Conservation (phyloP, 2,888 invertebrate genomes). For the Seladonia tumulorum region DNA sequence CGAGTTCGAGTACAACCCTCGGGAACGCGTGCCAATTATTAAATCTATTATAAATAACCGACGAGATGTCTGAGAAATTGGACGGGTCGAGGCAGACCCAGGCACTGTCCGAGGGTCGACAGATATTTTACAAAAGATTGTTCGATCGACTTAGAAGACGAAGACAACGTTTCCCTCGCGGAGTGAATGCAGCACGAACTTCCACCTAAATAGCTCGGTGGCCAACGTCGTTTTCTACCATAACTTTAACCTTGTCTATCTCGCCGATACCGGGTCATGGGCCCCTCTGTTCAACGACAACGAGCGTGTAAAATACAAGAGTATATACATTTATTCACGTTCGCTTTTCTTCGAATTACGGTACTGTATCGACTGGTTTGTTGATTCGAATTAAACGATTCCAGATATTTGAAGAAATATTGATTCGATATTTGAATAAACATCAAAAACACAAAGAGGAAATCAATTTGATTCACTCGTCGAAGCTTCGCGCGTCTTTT, state of each 20-base stretch:
- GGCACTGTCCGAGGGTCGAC: neutral
- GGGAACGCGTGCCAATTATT: neutral
- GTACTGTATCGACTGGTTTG: neutral
- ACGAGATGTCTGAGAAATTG: neutral
- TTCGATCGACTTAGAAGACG: neutral
- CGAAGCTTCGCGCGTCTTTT: neutral
- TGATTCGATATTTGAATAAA: neutral
- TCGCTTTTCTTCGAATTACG: neutral
- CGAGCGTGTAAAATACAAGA: conserved; percentile 2
- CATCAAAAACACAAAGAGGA: neutral
- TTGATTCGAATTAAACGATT: neutral
- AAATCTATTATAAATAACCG: conserved; percentile 8
- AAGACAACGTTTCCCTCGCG: neutral
- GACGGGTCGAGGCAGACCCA: neutral
- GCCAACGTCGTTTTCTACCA: neutral
- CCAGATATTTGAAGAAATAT: too few relatives aligned
- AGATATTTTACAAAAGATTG: neutral
- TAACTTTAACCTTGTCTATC: conserved; percentile 1
- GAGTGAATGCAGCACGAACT: neutral
- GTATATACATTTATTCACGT: conserved; percentile 3
- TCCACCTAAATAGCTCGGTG: neutral
- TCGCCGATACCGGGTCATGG: neutral
- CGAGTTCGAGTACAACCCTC: neutral
- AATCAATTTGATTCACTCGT: neutral
- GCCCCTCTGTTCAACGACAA: neutral